phyloP scores from a whole-genome alignment of 2,797 vertebrate species.

The Xiphophorus birchmanni region DNA sequence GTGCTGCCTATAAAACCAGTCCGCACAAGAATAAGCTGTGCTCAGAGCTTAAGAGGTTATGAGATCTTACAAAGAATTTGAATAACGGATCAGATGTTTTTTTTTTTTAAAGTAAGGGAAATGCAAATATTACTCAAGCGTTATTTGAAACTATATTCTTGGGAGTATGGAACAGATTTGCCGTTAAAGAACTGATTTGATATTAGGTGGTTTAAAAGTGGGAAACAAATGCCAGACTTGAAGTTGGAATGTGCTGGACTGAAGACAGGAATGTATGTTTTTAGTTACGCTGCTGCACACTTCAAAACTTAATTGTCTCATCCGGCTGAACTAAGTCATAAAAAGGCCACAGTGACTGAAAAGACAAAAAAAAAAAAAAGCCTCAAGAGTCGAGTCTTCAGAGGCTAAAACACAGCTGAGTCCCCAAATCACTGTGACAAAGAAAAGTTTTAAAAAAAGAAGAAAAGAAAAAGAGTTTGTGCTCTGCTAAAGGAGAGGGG shows the following conservation, averaged over 20 bases:
- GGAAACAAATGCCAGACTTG: constrained; percentile 59
- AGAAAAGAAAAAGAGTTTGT: constrained; percentile 52
- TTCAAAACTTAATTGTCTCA: constrained; percentile 36
- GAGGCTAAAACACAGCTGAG: constrained; percentile 31
- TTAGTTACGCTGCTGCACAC: constrained; percentile 51
- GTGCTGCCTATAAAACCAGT: constrained; percentile 51
- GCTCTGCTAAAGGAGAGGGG: constrained; percentile 23
- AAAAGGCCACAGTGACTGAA: constrained; percentile 39
- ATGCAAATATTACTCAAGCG: constrained; percentile 3
- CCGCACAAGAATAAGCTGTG: constrained; percentile 41
- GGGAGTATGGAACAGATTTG: constrained; percentile 46
- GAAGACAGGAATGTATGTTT: constrained; percentile 75
- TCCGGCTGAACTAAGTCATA: constrained; percentile 38
- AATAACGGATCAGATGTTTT: constrained; percentile 28
- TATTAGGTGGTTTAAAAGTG: constrained; percentile 49
- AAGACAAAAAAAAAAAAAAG: constrained; percentile 44
- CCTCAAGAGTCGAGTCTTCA: constrained; percentile 47
- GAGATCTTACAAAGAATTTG: constrained; percentile 35
- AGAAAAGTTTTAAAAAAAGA: neutral
- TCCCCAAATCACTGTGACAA: constrained; percentile 40
- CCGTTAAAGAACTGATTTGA: constrained; percentile 43
- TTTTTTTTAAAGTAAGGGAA: neutral
- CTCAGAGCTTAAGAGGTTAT: constrained; percentile 46
- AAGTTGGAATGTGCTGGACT: constrained; percentile 75
- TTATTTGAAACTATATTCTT: constrained; percentile 12